phyloP scores from a whole-genome alignment of 2,113 vertebrate species.

The Sceloporus undulatus region DNA sequence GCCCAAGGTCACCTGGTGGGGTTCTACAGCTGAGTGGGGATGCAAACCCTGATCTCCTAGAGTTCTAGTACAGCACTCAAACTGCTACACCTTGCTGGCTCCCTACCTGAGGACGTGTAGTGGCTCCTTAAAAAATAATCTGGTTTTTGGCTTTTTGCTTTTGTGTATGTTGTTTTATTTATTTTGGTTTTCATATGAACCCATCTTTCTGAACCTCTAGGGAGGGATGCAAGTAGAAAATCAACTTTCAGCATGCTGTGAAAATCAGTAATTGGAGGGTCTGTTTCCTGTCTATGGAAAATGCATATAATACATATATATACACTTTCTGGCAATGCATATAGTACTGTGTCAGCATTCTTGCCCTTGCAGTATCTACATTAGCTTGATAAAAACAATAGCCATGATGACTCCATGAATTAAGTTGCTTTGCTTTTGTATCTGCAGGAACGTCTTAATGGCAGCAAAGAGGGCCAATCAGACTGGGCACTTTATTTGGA shows the following conservation, averaged over 20 bases:
- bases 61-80: no score
- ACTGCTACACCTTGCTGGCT: no score
- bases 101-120: no score
- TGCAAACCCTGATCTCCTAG: no score
- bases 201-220: neutral
- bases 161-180: no score
- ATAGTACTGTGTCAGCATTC: neutral
- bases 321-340: neutral
- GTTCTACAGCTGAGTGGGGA: no score
- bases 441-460: slow-evolving; percentile 87
- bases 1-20: no score
- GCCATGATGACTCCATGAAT: neutral
- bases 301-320: neutral
- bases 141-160: neutral
- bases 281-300: neutral
- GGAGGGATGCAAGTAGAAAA: neutral
- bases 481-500: slow-evolving; percentile 96
- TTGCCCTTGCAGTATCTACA: neutral
- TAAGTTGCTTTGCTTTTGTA: slow-evolving; percentile 37
- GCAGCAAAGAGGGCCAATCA: slow-evolving; percentile 93
- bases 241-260: neutral
- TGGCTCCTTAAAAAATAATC: neutral
- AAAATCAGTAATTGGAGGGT: neutral
- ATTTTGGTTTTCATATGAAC: neutral
- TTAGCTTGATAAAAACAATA: neutral